Percentiles rank a stretch among this genome's conserved stretches.
These are phyloP conservation scores for Zaprionus nigranus DNA, from an alignment of 1,140 invertebrate species.

Conservation along the genomic window DNA sequence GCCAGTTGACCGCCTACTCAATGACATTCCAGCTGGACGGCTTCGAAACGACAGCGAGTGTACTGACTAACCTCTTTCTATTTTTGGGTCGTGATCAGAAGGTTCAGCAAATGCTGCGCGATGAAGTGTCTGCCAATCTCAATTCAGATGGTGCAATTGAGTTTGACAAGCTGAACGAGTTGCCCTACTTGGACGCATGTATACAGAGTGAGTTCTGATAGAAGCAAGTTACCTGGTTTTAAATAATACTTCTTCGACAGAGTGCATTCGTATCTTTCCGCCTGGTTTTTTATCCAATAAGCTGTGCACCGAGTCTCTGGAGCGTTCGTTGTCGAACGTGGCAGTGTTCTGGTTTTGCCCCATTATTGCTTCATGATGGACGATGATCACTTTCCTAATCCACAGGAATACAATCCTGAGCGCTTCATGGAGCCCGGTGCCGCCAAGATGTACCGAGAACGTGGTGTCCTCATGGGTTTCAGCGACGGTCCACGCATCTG, in stretches of 20 bases:
- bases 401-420: constrained; percentile 90
- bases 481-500: constrained; percentile 77
- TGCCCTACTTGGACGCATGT: constrained; percentile 76
- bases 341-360: constrained; percentile 86
- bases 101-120: constrained; percentile 56
- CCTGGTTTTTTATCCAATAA: constrained; percentile 56
- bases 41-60: constrained; percentile 74
- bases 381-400: constrained; percentile 88
- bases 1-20: constrained; percentile 57
- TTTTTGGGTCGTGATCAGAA: constrained; percentile 50
- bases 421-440: constrained; percentile 84
- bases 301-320: no score
- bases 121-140: constrained; percentile 76
- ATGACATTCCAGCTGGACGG: constrained; percentile 80
- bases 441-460: constrained; percentile 62
- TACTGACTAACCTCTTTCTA: constrained; percentile 4
- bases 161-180: constrained; percentile 65
- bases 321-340: constrained; percentile 82
- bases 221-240: not conserved
- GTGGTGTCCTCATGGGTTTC: constrained; percentile 64
- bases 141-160: constrained; percentile 37
- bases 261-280: constrained; percentile 64
- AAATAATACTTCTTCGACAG: constrained; percentile 24
- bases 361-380: constrained; percentile 87
- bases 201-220: constrained; percentile 57